Base-by-base conservation (phyloP, 2,113 vertebrate species). In the Pterocles burchelli region DNA sequence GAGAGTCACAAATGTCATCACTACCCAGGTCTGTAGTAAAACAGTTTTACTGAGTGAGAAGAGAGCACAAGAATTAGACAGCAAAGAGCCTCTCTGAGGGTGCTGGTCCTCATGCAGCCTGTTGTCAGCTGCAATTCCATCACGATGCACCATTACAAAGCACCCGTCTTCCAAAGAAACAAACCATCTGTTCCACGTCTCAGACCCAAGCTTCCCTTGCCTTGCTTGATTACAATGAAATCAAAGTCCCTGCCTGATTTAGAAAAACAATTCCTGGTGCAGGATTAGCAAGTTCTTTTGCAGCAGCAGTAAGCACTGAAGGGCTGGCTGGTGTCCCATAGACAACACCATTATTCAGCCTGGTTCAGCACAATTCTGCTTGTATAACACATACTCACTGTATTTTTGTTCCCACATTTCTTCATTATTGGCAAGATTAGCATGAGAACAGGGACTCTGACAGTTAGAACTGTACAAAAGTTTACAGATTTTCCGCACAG, bases 241-340 rank as follows among this genome's bases (percentile, higher is more conserved):
- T 85, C 88, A 66, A 96, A 96, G 86, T 92, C 66, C 70, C 70
- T 63, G 89, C 6, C 1, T 88, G 89, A 91, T 95, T 96, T 92
- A 95, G 71, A 89, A 96, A 97, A 97, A 95, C 95, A 97, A 93
- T 96, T 95, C 88, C 79, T 73, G 51, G 45, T 36, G 24, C 41
- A 68, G 94, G 95, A 97, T 97, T 96, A 97, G 54, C 55, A 34
- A 90, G 68, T 0, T 25, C 33, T 94, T 96, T 94, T 93, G 61
- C 81, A 91, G 90, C 43, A 94, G 80, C 81, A 84, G 59, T 49
- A 49, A 78, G 70, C 45, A 94, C 52, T 90, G 61, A 91, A 79
- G 11, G 52, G 34, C 62, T 89, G 92, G 79, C 93, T 81, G 89
- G 73, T 55, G 84, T 92, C 86, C 94, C 88, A 93, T 78, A 77